These are phyloP conservation scores for Zaprionus davidi DNA, from an alignment of 1,140 invertebrate species.

Conservation along the genomic window DNA sequence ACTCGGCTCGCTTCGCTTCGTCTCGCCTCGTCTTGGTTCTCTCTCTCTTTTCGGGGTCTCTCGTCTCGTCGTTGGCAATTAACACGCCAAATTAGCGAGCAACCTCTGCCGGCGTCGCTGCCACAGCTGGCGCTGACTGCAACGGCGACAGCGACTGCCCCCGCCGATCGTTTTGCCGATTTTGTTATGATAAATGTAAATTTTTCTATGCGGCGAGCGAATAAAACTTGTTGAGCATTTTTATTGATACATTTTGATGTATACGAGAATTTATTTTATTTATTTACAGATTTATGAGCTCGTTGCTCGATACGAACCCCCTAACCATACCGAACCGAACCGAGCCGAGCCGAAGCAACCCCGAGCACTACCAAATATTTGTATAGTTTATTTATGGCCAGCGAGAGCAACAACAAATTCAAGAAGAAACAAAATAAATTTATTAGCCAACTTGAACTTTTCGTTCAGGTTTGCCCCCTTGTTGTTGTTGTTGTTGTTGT, in stretches of 20 bases:
- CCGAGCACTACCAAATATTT: conserved; percentile 65
- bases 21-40: not conserved
- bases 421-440: conserved; percentile 56
- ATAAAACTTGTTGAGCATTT: conserved; percentile 80
- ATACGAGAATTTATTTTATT: conserved; percentile 79
- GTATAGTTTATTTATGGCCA: conserved; percentile 76
- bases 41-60: conserved; percentile 6
- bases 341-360: too few relatives aligned
- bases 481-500: not conserved
- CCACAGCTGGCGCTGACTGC: not conserved
- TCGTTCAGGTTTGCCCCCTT: conserved; percentile 15
- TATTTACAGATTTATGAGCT: conserved; percentile 81
- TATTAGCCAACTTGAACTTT: conserved; percentile 75
- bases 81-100: conserved; percentile 79
- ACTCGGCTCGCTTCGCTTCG: not conserved
- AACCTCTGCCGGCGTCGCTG: conserved; percentile 8
- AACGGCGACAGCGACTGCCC: conserved; percentile 9
- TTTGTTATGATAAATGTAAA: conserved; percentile 63
- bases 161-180: conserved; percentile 36
- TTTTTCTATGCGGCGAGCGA: conserved; percentile 40
- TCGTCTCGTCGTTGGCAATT: conserved; percentile 69
- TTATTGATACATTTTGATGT: conserved; percentile 81
- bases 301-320: conserved; percentile 9
- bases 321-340: too few relatives aligned
- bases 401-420: conserved; percentile 36